A percentile compares a stretch with the other conserved stretches of the same genome.
phyloP scores from a whole-genome alignment of 2,888 invertebrate species.

The Cetonia aurata region DNA sequence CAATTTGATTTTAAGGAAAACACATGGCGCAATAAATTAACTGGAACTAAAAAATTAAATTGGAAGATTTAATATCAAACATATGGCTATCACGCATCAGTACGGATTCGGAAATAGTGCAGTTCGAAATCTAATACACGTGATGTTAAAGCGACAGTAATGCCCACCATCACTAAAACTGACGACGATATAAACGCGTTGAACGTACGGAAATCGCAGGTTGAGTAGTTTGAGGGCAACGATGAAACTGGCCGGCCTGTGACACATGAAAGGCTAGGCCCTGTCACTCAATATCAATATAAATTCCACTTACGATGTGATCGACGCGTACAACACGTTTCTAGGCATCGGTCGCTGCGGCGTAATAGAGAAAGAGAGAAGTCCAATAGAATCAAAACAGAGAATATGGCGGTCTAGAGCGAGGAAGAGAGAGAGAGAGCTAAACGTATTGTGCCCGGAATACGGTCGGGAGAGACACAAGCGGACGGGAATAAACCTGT shows the following conservation, averaged over 20 bases:
- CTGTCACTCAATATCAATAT: slow-evolving; percentile 43
- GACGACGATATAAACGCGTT: no score
- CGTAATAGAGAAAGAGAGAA: background rate
- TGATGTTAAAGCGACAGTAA: no score
- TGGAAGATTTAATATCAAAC: no score
- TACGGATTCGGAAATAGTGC: no score
- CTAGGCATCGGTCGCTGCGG: background rate
- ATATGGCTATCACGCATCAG: no score
- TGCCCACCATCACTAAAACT: no score
- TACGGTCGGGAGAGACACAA: background rate
- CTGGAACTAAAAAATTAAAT: no score
- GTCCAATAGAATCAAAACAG: background rate
- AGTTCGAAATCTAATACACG: no score
- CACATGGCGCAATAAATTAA: no score
- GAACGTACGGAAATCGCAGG: no score
- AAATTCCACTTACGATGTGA: slow-evolving; percentile 41
- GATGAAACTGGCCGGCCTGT: background rate
- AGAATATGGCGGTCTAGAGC: background rate
- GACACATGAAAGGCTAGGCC: slow-evolving; percentile 36
- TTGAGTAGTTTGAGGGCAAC: no score
- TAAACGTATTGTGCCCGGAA: background rate
- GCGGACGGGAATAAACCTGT: slow-evolving; percentile 24
- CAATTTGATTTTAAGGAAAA: no score
- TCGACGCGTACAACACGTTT: slow-evolving; percentile 13
- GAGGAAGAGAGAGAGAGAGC: background rate